Evolutionary conservation across 2,113 vertebrate species (phyloP).

Genomic region (Bujurquina vittata): DNA sequence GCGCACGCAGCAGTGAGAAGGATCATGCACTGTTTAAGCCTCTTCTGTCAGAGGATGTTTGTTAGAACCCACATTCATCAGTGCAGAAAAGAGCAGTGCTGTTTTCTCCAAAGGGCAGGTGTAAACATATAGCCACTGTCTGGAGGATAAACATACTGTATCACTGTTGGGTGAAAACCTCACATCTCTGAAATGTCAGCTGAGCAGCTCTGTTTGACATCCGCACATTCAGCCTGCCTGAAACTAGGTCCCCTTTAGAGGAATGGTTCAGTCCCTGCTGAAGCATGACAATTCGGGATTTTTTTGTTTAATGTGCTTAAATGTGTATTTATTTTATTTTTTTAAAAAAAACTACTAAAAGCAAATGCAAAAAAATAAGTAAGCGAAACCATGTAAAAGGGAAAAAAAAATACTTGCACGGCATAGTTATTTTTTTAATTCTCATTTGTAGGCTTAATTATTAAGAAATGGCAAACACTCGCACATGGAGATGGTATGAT

Average conservation of each 20-base stretch:
- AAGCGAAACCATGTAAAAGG: not conserved
- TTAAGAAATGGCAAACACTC: not conserved
- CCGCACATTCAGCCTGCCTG: not conserved
- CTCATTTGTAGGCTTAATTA: not conserved
- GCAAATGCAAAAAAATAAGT: not conserved
- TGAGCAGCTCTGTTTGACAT: conserved; percentile 9
- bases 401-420: not conserved
- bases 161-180: conserved; percentile 10
- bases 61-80: conserved; percentile 61
- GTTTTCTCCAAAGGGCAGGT: conserved; percentile 56
- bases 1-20: conserved; percentile 12
- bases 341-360: not conserved
- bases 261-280: not conserved
- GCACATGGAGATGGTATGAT: not conserved
- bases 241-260: not conserved
- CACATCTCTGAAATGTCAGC: conserved; percentile 30
- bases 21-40: conserved; percentile 52
- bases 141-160: conserved; percentile 32
- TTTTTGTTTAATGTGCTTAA: not conserved
- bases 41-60: conserved; percentile 54
- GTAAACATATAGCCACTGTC: conserved; percentile 41
- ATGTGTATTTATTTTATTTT: not conserved
- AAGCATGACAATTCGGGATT: not conserved
- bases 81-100: conserved; percentile 50
- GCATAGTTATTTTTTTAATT: not conserved